Base-by-base conservation (phyloP, 2,888 invertebrate genomes). In the Drosophila rellima region DNA sequence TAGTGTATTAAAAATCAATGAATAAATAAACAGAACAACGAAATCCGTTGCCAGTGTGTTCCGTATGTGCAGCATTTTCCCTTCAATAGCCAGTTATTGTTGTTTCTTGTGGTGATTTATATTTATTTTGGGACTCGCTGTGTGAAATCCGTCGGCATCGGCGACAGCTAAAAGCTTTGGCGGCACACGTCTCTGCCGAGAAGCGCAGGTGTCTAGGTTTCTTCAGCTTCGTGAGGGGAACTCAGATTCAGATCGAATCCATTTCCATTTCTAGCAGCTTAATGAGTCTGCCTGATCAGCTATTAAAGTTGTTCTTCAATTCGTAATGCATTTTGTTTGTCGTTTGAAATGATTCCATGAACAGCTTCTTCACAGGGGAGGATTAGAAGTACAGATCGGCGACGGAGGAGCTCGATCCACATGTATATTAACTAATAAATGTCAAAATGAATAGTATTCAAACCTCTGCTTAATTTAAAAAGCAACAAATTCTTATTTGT, bases 161-260 rank as follows among this genome's bases (percentile, higher is more conserved):
- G 74, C 71, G 79, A 82, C 86, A 73, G 79, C 86, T 87, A 85
- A 85, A 88, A 88, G 85, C 85, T 79, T 82, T 83, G 81, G 82
- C 85, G 88, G 85, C 88, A 80, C 81, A 74, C 74, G 80, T 72
- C 26, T 72, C 74, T 45, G 35, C 65, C 44, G 0, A 2, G 23
- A 20, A n/a, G 51, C 59, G 74, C 40, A 56, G 56, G 56, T 56
- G 56, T 56, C 44, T 48, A 20, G 31, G 18, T 31, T 48, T 26
- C 26, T 8, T 29, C 2, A 17, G 13, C 13, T 42, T 13, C 3
- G 42, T 5, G 20, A 35, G 29, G 47, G 35, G 55, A 64, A 26
- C 47, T 33, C 52, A 15, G 47, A n/a, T 29, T 29, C 17, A 31
- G 29, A 20, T 33, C 47, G 10, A 54, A 31, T 31, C 29, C 29